Conservation (phyloP, 2,888 invertebrate species). For the Phania funesta region DNA sequence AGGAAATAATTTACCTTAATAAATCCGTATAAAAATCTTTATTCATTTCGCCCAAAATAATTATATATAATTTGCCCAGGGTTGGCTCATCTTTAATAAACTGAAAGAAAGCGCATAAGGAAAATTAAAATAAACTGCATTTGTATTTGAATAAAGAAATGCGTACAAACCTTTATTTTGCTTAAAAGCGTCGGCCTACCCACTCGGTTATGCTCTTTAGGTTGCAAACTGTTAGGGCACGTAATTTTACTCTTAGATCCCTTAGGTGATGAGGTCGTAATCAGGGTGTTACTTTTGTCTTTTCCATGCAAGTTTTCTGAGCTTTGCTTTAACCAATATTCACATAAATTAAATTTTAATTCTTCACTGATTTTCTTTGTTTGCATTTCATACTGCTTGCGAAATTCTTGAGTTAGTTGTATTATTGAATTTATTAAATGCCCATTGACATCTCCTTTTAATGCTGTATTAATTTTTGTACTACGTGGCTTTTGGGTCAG, state of each 20-base stretch:
- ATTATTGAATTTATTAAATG: conserved; percentile 13
- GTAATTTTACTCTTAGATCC: not conserved
- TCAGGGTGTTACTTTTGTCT: not conserved
- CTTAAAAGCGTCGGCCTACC: conserved; percentile 67
- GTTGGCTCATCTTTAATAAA: conserved; percentile 73
- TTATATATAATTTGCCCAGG: conserved; percentile 69
- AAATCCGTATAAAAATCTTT: conserved; percentile 70
- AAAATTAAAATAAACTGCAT: not conserved
- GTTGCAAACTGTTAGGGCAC: not conserved
- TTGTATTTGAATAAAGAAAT: not conserved
- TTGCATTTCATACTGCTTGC: conserved; percentile 48
- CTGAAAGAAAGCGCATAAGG: conserved; percentile 34
- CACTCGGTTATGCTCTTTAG: conserved; percentile 35
- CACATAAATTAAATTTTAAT: conserved; percentile 62
- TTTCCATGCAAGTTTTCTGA: not conserved
- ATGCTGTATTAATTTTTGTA: conserved; percentile 2
- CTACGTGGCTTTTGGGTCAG: not conserved
- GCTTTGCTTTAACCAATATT: conserved; percentile 62
- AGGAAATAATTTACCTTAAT: conserved; percentile 67
- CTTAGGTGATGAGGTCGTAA: not conserved
- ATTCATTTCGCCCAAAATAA: conserved; percentile 71
- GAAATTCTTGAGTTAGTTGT: conserved; percentile 47
- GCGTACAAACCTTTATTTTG: conserved; percentile 68
- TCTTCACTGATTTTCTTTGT: conserved; percentile 58
- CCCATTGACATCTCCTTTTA: not conserved